Evolutionary conservation across 2,113 vertebrate species (phyloP).

Genomic region (Stictonetta naevosa): DNA sequence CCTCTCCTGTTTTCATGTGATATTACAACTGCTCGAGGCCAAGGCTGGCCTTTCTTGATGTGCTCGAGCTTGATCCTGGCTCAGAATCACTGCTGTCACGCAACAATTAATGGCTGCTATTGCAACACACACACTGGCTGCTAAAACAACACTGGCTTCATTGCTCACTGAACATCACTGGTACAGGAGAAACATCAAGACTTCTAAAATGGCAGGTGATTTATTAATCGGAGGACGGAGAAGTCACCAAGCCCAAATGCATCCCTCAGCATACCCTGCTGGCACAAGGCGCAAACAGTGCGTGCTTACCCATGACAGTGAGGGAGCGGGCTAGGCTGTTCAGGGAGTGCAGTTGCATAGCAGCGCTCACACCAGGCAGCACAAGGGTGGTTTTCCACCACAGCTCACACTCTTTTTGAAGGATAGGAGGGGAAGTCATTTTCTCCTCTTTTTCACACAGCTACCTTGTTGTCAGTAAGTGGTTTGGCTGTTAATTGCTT

Average conservation of each 20-base stretch:
- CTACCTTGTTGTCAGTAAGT: neutral
- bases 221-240: neutral
- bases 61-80: neutral
- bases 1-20: neutral
- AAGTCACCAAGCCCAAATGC: too few relatives aligned
- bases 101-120: neutral
- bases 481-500: neutral
- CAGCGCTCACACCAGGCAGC: fast-evolving
- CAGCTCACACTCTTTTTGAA: neutral
- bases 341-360: fast-evolving
- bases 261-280: neutral
- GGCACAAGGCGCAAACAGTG: neutral
- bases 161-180: neutral
- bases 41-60: neutral
- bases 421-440: neutral
- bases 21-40: neutral
- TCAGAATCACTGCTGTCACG: neutral
- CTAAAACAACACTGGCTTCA: neutral
- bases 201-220: neutral
- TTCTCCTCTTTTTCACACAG: too few relatives aligned
- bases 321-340: neutral
- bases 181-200: neutral
- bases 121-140: neutral
- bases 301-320: neutral
- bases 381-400: fast-evolving